A percentile compares a stretch with the other conserved stretches of the same genome.
These are phyloP conservation scores for Boloria euphrosyne DNA, from an alignment of 2,888 invertebrate species.

Conservation along the genomic window DNA sequence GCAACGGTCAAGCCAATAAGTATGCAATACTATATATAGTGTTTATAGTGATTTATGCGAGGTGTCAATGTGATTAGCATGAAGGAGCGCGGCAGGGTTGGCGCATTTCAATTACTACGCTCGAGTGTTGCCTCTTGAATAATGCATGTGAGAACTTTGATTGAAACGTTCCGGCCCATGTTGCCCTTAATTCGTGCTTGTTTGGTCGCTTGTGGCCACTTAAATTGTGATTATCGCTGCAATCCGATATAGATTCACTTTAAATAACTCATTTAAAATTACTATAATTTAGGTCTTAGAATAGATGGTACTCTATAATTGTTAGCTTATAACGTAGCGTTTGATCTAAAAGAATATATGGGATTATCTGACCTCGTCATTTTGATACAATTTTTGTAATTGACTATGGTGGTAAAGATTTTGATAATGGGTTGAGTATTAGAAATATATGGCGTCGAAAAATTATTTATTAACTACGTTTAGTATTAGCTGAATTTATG, in stretches of 20 bases:
- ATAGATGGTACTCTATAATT: no score
- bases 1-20: no score
- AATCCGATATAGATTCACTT: not conserved
- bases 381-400: no score
- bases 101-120: conserved; percentile 63
- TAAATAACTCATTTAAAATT: not conserved
- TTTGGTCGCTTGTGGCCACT: conserved; percentile 44
- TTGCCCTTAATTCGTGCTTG: conserved; percentile 56
- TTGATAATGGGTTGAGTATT: no score
- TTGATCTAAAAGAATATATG: no score
- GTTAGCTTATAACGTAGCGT: no score
- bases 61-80: conserved; percentile 63
- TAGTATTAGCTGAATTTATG: no score
- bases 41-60: conserved; percentile 56
- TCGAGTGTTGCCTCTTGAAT: conserved; percentile 55
- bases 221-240: conserved; percentile 8
- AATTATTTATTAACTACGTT: no score
- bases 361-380: no score
- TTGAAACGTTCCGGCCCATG: conserved; percentile 57
- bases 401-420: no score
- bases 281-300: no score
- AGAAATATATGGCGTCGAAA: no score
- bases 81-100: conserved; percentile 54
- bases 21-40: conserved; percentile 30
- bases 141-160: conserved; percentile 62